Base-by-base conservation (phyloP, 2,888 invertebrate species). In the Eupsilia transversa region DNA sequence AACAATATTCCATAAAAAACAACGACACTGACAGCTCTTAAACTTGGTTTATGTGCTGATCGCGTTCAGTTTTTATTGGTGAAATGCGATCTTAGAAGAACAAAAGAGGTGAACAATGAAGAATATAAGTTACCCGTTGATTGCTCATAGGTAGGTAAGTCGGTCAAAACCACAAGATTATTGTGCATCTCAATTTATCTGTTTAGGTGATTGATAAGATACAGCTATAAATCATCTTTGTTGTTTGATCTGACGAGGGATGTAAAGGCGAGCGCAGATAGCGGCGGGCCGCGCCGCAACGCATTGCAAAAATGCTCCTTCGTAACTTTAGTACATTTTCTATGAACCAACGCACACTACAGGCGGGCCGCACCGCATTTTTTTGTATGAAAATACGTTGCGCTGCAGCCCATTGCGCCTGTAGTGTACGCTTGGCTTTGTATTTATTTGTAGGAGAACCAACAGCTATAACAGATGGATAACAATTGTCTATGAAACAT, bases 191-290 rank as follows among this genome's bases (percentile, higher is more conserved):
- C 4, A 14, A n/a, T 27, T 35, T 38, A 49, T 49, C 64, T 63
- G 23, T 38, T 27, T 49, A 35, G n/a, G 33, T 60, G 60, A 46
- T n/a, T n/a, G 61, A 61, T 61, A 35, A 69, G 20, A 38, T 27
- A 4, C 33, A 38, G 35, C 54, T 30, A 23, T 20, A 27, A 41
- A 23, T 65, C 33, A 10, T 35, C 20, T 52, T 66, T 66, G 65
- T 66, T 49, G 17, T 49, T 35, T 65, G 4, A n/a, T 35, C 27
- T 12, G 20, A 30, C 9, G 20, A 10, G 20, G 2, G 0, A 30
- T 27, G 27, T 30, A 27, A 27, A 27, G 23, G 10, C 57, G 20
- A 30, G 56, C 43, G 1, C 23, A 46, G 9, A 23, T 9, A 20
- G 9, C 9, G 10, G 4, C 9, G 30, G 27, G 9, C 9, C 20